These are phyloP conservation scores for Cotesia vestalis DNA, from an alignment of 1,140 invertebrate species.

Conservation along the genomic window DNA sequence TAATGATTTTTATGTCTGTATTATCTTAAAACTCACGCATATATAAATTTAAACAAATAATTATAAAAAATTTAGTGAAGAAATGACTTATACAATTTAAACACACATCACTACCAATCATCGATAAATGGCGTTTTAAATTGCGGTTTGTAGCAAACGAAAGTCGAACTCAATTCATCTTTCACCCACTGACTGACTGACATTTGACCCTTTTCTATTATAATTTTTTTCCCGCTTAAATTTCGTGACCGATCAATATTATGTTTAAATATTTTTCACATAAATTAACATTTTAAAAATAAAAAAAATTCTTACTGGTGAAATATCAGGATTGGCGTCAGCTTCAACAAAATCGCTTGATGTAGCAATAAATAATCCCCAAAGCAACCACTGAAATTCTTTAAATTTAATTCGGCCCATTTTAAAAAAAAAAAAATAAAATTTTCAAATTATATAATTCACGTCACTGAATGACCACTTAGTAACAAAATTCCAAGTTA, in stretches of 20 bases:
- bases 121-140: no score
- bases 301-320: conserved; percentile 37
- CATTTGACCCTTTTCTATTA: conserved; percentile 45
- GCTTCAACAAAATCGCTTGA: conserved; percentile 30
- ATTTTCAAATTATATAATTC: no score
- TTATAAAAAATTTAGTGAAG: no score
- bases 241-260: neutral
- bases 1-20: no score
- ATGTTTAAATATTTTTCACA: neutral
- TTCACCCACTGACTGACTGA: conserved; percentile 55
- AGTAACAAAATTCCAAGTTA: no score
- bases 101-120: no score
- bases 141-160: conserved; percentile 33
- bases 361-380: conserved; percentile 10
- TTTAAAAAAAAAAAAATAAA: neutral
- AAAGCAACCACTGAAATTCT: conserved; percentile 27
- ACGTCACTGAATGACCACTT: no score
- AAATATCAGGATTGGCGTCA: conserved; percentile 44
- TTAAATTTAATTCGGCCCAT: conserved; percentile 8
- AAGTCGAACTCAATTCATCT: conserved; percentile 44
- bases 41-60: no score
- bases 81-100: no score
- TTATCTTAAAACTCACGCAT: no score
- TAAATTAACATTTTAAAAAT: conserved; percentile 17
- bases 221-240: conserved; percentile 24